These are phyloP conservation scores for Melanotaenia parkinsoni DNA, from an alignment of 2,797 vertebrate genomes.

Conservation along the genomic window DNA sequence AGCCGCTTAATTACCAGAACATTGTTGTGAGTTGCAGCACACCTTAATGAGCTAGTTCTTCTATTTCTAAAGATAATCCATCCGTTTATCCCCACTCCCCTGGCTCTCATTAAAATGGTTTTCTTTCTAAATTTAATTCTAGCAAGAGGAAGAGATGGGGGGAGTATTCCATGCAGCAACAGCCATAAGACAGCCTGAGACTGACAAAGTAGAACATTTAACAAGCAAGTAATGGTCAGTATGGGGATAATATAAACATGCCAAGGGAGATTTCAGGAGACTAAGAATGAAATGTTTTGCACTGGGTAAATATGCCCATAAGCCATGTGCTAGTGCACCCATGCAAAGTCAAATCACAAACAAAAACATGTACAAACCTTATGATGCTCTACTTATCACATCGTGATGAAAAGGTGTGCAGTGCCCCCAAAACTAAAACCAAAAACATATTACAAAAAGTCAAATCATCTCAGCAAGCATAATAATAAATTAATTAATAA, in stretches of 20 bases:
- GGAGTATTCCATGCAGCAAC: constrained; percentile 31
- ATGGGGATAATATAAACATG: constrained; percentile 49
- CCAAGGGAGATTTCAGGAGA: constrained; percentile 41
- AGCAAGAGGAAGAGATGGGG: constrained; percentile 38
- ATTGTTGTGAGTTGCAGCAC: constrained; percentile 76
- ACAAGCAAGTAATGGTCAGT: constrained; percentile 58
- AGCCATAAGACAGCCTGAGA: constrained; percentile 57
- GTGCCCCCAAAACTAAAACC: constrained; percentile 32
- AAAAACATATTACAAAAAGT: constrained; percentile 22
- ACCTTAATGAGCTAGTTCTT: constrained; percentile 82
- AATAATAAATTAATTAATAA: not conserved
- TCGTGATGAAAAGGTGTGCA: not conserved
- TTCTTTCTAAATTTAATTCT: constrained; percentile 80
- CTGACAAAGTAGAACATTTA: constrained; percentile 60
- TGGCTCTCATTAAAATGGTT: constrained; percentile 82
- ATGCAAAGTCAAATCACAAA: constrained; percentile 31
- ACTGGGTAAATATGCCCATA: constrained; percentile 32
- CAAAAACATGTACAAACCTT: not conserved
- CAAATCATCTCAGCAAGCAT: not conserved
- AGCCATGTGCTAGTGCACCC: constrained; percentile 1
- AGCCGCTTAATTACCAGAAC: constrained; percentile 78
- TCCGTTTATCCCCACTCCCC: constrained; percentile 78
- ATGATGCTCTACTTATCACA: constrained; percentile 4
- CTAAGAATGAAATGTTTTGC: constrained; percentile 24
- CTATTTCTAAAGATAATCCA: constrained; percentile 80